Conservation (phyloP, 2,888 invertebrate genomes). For the Lithophane socia region DNA sequence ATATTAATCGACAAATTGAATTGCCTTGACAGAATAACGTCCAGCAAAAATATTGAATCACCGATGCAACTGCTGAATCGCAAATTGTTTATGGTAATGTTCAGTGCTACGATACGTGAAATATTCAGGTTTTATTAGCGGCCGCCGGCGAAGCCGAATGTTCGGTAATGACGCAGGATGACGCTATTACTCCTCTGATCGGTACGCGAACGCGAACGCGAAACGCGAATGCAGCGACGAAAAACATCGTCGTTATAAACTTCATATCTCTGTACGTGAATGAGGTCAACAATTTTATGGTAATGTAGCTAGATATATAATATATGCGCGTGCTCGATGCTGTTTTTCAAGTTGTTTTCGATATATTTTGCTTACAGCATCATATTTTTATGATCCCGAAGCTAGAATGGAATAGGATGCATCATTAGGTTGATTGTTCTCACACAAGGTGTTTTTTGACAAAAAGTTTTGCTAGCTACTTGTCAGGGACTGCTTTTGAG, state of each 20-base stretch:
- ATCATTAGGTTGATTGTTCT: constrained; percentile 51
- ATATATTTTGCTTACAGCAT: constrained; percentile 18
- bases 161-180: constrained; percentile 70
- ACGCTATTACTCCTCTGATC: constrained; percentile 60
- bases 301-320: constrained; percentile 38
- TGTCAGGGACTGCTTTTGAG: constrained; percentile 46
- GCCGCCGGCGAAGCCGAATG: constrained; percentile 66
- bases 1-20: constrained; percentile 67
- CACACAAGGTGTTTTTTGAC: constrained; percentile 28
- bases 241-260: constrained; percentile 54
- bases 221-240: constrained; percentile 40
- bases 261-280: constrained; percentile 50
- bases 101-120: constrained; percentile 76
- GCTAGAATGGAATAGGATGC: constrained; percentile 14
- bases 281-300: constrained; percentile 48
- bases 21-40: constrained; percentile 63
- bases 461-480: constrained; percentile 37
- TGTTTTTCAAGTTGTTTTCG: constrained; percentile 21
- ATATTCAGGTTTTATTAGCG: constrained; percentile 81
- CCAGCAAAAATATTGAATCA: constrained; percentile 79
- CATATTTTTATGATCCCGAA: constrained; percentile 20
- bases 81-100: constrained; percentile 86
- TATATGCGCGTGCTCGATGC: constrained; percentile 28
- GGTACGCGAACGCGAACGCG: constrained; percentile 41
- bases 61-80: constrained; percentile 78